Base-by-base conservation (phyloP, 2,797 vertebrate genomes). In the Hafferia zeledoni region DNA sequence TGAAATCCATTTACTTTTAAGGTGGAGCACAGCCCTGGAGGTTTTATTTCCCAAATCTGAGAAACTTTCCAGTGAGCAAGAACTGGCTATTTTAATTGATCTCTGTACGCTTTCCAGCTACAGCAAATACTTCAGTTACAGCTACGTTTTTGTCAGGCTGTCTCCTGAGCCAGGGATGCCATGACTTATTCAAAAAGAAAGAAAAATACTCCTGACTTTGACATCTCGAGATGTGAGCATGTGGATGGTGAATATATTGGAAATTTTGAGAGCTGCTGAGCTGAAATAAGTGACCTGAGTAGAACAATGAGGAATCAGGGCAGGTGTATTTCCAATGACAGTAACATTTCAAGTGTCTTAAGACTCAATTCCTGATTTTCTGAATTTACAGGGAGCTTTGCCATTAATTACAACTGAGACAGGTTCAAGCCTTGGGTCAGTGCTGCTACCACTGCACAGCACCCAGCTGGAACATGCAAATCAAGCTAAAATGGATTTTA, bases 231-330 rank as follows among this genome's bases (percentile, higher is more conserved):
- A 92, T 87, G 25, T 87, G 68, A 81, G 49, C 56, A 41, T 24
- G 94, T 92, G 69, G 82, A 93, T 92, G 84, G 64, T 75, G 85
- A 86, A 94, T 52, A 52, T 25, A 75, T 13, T 76, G 76, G 84
- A 78, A 93, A 85, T 83, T 65, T 13, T 87, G 87, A 83, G 79
- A 83, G 75, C 50, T 78, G 72, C 57, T 87, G 65, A 95, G 87
- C 52, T 95, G 75, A 87, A 95, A 39, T 84, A 83, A 64, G 90
- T 69, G 84, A 95, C 89, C 80, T 31, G 43, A 77, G 78, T 18
- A 68, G 61, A 92, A 65, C 35, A 78, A 83, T 74, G 65, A 91
- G n/a, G 55, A 78, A 69, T 31, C 5, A 17, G 35, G 59, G 57
- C 82, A 91, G 59, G 57, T 69, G 18, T 25, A 59, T 81, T 89